Conservation (phyloP, 2,113 vertebrate genomes). For the Xerus inauris region DNA sequence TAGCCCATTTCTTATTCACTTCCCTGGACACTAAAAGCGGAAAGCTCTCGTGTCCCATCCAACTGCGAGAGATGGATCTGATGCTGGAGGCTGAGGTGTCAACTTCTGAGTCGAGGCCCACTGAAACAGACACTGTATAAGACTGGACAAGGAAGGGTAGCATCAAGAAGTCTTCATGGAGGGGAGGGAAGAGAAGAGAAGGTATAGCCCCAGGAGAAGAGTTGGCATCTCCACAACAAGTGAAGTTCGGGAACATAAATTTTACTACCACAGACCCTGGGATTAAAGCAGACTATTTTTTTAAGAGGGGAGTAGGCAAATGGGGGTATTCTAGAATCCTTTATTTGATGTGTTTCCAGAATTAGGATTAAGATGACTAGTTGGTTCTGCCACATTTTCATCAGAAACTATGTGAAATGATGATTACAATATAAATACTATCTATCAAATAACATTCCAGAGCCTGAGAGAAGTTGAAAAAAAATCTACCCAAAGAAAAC, state of each 20-base stretch:
- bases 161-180: not conserved
- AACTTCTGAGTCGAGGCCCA: not conserved
- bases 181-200: not conserved
- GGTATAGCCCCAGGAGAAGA: not conserved
- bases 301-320: not conserved
- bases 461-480: conserved; percentile 25
- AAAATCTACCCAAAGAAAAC: not conserved
- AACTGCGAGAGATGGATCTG: not conserved
- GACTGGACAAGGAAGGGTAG: not conserved
- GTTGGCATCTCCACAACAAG: not conserved
- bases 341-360: not conserved
- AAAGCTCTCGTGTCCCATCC: not conserved
- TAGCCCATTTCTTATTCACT: not conserved
- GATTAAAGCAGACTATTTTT: not conserved
- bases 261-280: not conserved
- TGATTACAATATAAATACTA: not conserved
- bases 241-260: not conserved
- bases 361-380: not conserved
- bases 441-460: not conserved
- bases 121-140: not conserved
- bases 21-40: not conserved
- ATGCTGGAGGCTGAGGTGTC: not conserved
- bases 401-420: not conserved
- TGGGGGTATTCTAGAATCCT: not conserved
- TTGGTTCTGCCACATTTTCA: conserved; percentile 21